These are phyloP conservation scores for Sycophila sp. DNA, from an alignment of 1,140 invertebrate species.

Conservation along the genomic window DNA sequence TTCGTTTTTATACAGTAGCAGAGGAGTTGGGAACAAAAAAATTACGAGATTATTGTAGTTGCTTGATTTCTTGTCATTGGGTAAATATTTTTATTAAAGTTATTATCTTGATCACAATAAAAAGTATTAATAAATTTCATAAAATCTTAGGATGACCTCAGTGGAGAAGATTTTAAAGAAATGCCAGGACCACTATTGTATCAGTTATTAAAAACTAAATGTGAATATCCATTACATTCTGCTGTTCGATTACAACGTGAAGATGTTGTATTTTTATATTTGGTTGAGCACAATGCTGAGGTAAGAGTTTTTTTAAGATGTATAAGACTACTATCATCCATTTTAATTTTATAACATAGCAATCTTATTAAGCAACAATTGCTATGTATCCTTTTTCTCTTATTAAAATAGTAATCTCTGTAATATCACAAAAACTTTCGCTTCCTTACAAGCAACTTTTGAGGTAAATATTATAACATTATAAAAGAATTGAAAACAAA, in stretches of 20 bases:
- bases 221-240: constrained; percentile 87
- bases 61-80: constrained; percentile 93
- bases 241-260: constrained; percentile 88
- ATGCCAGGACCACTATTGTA: constrained; percentile 91
- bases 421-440: constrained; percentile 31
- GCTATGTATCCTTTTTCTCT: background rate
- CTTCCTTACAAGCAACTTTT: too few relatives aligned
- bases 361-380: constrained; percentile 33
- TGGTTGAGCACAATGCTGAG: constrained; percentile 88
- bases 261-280: constrained; percentile 93
- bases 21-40: constrained; percentile 85
- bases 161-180: constrained; percentile 88
- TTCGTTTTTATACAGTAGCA: constrained; percentile 90
- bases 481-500: background rate
- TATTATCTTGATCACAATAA: background rate
- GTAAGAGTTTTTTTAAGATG: constrained; percentile 69
- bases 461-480: background rate
- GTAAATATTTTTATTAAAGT: constrained; percentile 58
- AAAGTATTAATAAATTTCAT: constrained; percentile 13
- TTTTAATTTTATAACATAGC: background rate
- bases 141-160: constrained; percentile 80
- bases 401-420: constrained; percentile 32
- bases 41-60: constrained; percentile 87
- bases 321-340: constrained; percentile 17
- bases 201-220: constrained; percentile 91